Base-by-base conservation (phyloP, 2,113 vertebrate genomes). In the Peucedramus taeniatus region DNA sequence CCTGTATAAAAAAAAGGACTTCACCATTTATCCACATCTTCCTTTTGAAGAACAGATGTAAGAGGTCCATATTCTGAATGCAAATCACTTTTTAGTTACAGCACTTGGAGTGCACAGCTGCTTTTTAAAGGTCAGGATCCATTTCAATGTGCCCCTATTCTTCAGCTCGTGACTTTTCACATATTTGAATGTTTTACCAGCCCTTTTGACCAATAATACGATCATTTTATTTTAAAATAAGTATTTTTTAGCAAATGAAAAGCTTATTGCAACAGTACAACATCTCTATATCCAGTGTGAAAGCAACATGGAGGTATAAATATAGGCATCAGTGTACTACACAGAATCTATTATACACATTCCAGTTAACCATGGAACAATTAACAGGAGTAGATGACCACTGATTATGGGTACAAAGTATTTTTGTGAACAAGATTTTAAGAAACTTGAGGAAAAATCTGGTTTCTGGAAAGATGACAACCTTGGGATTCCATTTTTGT, bases 221-320 rank as follows among this genome's bases (percentile, higher is more conserved):
- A 95, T 90, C 56, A 68, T 83, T 95, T 97, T 86, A 94, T 92
- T 96, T 91, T 93, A 98, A 90, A 84, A 92, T 76, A 96, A 88
- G 44, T 91, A 66, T 28, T 84, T 94, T 92, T 89, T 91, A 96
- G 88, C 90, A 96, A 95, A 93, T 90, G 69, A 93, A 96, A 97
- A 94, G 56, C 91, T 98, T 94, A 68, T 83, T 96, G 91, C 77
- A 27, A 97, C 97, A 95, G 90, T 96, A 97, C 95, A 95, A 89
- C 93, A 92, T 65, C 40, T 94, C 90, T 87, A 94, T 90, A 94
- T 95, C 96, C 97, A 98, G 96, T 96, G 96, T 97, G 96, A 97
- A 97, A 97, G 96, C 94, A 95, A 97, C 51, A 75, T 21, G 90
- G 89, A 89, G 95, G 93, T 91, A 93, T 97, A 98, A 97, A 98